Evolutionary conservation across 2,888 invertebrate species (phyloP).

Genomic region (Drosophila gaucha): DNA sequence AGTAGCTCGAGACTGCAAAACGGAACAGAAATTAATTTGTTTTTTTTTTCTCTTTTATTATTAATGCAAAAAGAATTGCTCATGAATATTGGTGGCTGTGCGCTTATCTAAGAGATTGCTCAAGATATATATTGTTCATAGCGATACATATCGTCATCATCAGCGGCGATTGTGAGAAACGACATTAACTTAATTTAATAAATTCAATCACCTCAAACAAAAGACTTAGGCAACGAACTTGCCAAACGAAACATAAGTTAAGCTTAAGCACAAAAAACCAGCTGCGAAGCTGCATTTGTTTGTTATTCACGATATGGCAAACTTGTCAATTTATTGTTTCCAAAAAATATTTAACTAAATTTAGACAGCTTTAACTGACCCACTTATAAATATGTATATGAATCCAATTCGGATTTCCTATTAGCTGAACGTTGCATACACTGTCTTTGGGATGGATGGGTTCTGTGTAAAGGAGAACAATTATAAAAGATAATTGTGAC

Average conservation of each 20-base stretch:
- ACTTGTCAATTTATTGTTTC: slow-evolving; percentile 32
- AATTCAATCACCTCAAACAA: slow-evolving; percentile 66
- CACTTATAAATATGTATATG: slow-evolving; percentile 22
- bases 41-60: slow-evolving; percentile 10
- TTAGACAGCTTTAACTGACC: slow-evolving; percentile 23
- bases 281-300: slow-evolving; percentile 18
- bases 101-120: slow-evolving; percentile 44
- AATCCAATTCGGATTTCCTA: background rate
- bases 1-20: background rate
- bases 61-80: slow-evolving; percentile 15
- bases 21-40: slow-evolving; percentile 20
- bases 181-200: slow-evolving; percentile 38
- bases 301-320: slow-evolving; percentile 13
- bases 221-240: slow-evolving; percentile 79
- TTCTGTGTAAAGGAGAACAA: background rate
- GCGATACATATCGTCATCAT: slow-evolving; percentile 22
- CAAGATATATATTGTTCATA: slow-evolving; percentile 15
- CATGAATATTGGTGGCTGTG: slow-evolving; percentile 10
- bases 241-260: slow-evolving; percentile 26
- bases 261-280: slow-evolving; percentile 31
- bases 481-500: background rate
- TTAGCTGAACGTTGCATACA: background rate
- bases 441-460: background rate
- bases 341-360: slow-evolving; percentile 26
- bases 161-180: slow-evolving; percentile 43